Conservation (phyloP, 2,888 invertebrate species). For the Automeris io region DNA sequence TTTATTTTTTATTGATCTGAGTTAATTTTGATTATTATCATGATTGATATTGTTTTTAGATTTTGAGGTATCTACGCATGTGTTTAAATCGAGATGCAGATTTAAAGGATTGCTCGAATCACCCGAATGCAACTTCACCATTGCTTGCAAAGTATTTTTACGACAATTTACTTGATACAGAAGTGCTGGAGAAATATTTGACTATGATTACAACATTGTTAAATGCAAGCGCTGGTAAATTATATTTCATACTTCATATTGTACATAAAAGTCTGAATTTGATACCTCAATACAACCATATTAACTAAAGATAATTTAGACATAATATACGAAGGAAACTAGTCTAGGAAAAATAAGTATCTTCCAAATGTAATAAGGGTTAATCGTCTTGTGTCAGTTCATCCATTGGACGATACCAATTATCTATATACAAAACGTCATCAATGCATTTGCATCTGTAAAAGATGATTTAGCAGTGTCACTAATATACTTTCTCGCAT, state of each 20-base stretch:
- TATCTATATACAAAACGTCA: no score
- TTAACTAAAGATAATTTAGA: no score
- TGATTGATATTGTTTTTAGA: conserved; percentile 57
- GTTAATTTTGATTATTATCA: background rate
- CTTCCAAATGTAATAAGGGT: no score
- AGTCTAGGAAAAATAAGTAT: no score
- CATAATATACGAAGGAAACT: no score
- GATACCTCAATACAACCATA: no score
- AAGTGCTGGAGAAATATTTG: conserved; percentile 81
- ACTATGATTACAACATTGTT: conserved; percentile 81
- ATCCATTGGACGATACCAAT: no score
- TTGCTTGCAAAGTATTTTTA: conserved; percentile 80
- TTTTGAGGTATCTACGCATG: conserved; percentile 86
- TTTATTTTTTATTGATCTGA: background rate
- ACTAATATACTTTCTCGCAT: no score
- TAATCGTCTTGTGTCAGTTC: no score
- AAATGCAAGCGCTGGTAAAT: conserved; percentile 80
- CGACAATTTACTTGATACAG: conserved; percentile 71
- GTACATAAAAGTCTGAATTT: no score
- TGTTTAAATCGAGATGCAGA: conserved; percentile 82
- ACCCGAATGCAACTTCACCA: conserved; percentile 81
- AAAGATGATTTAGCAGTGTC: no score
- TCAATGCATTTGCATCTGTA: no score
- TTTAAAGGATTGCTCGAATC: conserved; percentile 68
- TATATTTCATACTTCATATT: background rate